Evolutionary conservation across 2,888 invertebrate species (phyloP), one percentile per base, ranked within the genome.

Genomic region (Megamerina dolium): DNA sequence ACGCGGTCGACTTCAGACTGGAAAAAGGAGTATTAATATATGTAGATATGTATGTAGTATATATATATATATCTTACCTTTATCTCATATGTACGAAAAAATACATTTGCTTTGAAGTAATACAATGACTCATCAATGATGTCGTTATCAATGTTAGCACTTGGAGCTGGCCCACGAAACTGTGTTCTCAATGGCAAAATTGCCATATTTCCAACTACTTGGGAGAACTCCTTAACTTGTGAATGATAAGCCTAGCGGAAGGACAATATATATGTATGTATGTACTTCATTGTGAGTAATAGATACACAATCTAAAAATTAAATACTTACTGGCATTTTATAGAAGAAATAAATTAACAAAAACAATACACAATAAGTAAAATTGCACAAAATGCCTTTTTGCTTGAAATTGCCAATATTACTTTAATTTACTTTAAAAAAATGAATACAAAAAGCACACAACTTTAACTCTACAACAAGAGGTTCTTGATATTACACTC

Each of bases 71-170:
- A 27, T 20, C 9, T 30, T 73, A 91, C 92, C 82, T 96, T 96
- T 48, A 99, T 94, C 77, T 99, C 97, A 72, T 96, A 99, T 26
- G 94, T 96, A 55, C 96, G 82, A 71, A 99, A 99, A 74, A 99
- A 99, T 1, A 99, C 95, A 75, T 99, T 99, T 1, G 99, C 96
- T 75, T 95, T 97, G 73, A 99, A 99, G 72, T 83, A 99, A 64
- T 87, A 88, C 26, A 99, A 77, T 40, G 96, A 91, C 77, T 99
- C 99, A 72, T 99, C 99, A 56, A 99, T 87, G 51, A 99, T 88
- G 72, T 99, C 99, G 54, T 80, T 77, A 33, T 87, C 86, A 40
- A 81, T 79, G 47, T 75, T 77, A n/a, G 74, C 75, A 40, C 76
- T 75, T 9, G 91, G 89, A 5, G 96, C 95, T 23, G 97, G 97